Evolutionary conservation across 1,140 invertebrate genomes (phyloP).

Genomic region (Papilio aristodemus): DNA sequence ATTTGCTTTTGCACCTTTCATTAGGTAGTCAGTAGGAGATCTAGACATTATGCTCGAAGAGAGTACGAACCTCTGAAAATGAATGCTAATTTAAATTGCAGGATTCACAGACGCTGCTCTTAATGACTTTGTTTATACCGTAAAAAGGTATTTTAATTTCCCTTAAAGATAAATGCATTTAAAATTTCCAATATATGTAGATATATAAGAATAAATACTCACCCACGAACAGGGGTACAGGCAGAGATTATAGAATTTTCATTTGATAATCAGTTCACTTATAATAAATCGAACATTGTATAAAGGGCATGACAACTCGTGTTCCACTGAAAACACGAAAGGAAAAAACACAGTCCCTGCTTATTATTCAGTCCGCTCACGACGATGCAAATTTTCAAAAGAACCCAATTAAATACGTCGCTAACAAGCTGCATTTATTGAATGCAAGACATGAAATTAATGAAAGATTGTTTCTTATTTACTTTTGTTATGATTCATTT

Average conservation of each 20-base stretch:
- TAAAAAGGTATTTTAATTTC: neutral
- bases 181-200: no score
- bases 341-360: neutral
- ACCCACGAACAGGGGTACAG: no score
- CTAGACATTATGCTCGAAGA: slow-evolving; percentile 27
- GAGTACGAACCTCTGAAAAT: slow-evolving; percentile 16
- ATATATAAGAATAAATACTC: no score
- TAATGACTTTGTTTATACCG: neutral
- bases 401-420: slow-evolving; percentile 15
- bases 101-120: neutral
- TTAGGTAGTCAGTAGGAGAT: slow-evolving; percentile 37
- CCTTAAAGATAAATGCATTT: no score
- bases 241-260: no score
- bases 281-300: no score
- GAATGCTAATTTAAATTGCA: slow-evolving; percentile 32
- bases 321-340: neutral
- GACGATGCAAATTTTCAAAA: slow-evolving; percentile 22
- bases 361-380: slow-evolving; percentile 18
- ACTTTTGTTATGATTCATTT: neutral
- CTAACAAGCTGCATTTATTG: slow-evolving; percentile 23
- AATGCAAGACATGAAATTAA: slow-evolving; percentile 20
- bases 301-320: neutral
- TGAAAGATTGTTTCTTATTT: neutral
- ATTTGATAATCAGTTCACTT: no score
- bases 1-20: slow-evolving; percentile 44